These are phyloP conservation scores for Bacillus rossius DNA, from an alignment of 1,140 invertebrate species.

Conservation along the genomic window DNA sequence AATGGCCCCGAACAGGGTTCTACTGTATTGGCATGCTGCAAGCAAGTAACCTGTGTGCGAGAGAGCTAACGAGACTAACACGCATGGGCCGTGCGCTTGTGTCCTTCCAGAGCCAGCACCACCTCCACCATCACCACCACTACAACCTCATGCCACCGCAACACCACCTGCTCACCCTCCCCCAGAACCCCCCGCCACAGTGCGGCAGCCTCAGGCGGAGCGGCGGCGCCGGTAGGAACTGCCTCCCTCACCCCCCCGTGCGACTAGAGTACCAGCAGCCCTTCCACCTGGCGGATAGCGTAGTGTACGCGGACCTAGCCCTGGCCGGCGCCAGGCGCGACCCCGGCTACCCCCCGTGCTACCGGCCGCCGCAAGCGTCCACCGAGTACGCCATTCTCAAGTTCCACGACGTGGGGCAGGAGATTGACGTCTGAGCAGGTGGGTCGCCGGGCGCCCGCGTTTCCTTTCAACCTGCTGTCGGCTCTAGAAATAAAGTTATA, in stretches of 20 bases:
- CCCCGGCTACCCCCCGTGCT: slow-evolving; percentile 1
- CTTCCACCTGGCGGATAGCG: slow-evolving; percentile 18
- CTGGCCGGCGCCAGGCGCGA: slow-evolving; percentile 14
- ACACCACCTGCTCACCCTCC: slow-evolving; percentile 10
- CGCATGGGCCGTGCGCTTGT: slow-evolving; percentile 2
- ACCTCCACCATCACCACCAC: slow-evolving; percentile 15
- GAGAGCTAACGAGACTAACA: slow-evolving; percentile 5
- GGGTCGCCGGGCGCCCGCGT: background rate
- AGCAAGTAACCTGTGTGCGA: no score
- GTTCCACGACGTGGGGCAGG: slow-evolving; percentile 68
- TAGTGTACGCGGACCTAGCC: slow-evolving; percentile 35
- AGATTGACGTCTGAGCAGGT: slow-evolving; percentile 63
- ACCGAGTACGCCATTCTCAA: slow-evolving; percentile 66
- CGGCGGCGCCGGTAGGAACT: slow-evolving; percentile 3
- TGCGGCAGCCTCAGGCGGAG: slow-evolving; percentile 5
- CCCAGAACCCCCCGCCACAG: background rate
- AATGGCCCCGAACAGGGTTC: no score
- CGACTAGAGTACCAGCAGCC: slow-evolving; percentile 16
- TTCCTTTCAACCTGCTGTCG: background rate
- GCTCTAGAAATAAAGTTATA: background rate
- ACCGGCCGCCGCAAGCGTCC: slow-evolving; percentile 22
- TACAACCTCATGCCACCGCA: slow-evolving; percentile 14
- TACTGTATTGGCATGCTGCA: no score
- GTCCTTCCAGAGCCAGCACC: slow-evolving; percentile 14
- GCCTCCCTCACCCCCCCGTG: slow-evolving; percentile 11